Evolutionary conservation across 2,888 invertebrate genomes (phyloP).

Genomic region (Hypolimnas misippus): DNA sequence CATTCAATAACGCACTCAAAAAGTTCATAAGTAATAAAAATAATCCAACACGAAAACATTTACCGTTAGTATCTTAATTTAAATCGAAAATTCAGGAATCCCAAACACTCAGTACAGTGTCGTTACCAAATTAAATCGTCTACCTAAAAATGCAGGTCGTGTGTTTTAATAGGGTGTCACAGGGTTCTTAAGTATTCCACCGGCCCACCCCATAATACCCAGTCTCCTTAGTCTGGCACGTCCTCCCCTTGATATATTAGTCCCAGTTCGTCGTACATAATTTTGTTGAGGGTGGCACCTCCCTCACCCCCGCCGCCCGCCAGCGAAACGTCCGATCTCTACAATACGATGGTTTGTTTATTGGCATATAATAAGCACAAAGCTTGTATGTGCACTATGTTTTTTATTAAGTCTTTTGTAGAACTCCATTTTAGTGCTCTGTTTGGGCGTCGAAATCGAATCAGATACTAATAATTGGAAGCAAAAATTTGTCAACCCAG

Average conservation of each 20-base stretch:
- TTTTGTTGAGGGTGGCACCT: conserved; percentile 77
- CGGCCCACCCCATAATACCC: conserved; percentile 82
- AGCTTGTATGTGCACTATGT: conserved; percentile 35
- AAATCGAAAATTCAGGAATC: conserved; percentile 17
- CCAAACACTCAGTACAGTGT: conserved; percentile 38
- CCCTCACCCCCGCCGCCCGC: conserved; percentile 66
- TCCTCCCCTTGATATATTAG: conserved; percentile 84
- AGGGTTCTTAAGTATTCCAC: conserved; percentile 83
- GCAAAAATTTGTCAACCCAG: too few relatives aligned
- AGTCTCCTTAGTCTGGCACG: conserved; percentile 83
- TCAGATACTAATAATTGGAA: too few relatives aligned
- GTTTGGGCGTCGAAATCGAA: neutral
- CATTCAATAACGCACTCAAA: too few relatives aligned
- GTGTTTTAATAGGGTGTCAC: conserved; percentile 84
- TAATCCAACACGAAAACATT: neutral
- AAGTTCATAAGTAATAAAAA: neutral
- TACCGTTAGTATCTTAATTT: neutral
- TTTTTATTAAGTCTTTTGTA: conserved; percentile 17
- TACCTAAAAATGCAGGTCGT: conserved; percentile 80
- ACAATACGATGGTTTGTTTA: conserved; percentile 82
- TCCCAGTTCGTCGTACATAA: conserved; percentile 85
- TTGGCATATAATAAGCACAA: conserved; percentile 67
- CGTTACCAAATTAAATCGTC: conserved; percentile 77
- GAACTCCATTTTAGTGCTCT: neutral
- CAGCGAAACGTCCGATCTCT: conserved; percentile 67